A percentile compares a stretch with the other conserved stretches of the same genome.
Evolutionary conservation across 2,113 vertebrate genomes (phyloP).

Genomic region (Probosciger aterrimus): DNA sequence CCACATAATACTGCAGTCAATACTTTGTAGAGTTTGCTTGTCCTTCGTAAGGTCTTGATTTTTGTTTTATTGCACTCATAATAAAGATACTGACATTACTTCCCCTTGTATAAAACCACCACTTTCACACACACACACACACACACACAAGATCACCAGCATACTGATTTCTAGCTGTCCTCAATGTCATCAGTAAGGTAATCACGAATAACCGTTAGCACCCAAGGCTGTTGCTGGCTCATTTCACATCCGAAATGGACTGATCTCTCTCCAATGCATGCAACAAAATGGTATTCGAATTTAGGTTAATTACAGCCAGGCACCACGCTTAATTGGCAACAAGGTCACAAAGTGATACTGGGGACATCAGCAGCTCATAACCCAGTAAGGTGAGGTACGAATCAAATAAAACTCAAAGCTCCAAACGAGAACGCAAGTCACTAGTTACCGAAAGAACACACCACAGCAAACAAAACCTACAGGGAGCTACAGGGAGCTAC

Average conservation of each 20-base stretch:
- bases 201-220: neutral
- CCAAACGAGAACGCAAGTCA: neutral
- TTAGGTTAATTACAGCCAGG: neutral
- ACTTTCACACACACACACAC: neutral
- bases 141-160: neutral
- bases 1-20: neutral
- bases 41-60: neutral
- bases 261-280: rapidly evolving
- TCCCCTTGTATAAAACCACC: neutral
- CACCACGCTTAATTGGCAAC: neutral
- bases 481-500: neutral
- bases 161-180: neutral
- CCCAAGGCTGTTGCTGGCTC: neutral
- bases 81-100: neutral
- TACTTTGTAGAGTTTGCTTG: neutral
- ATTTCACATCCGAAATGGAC: neutral
- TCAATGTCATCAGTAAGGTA: neutral
- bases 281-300: neutral
- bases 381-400: rapidly evolving
- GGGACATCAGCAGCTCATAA: neutral
- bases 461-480: neutral
- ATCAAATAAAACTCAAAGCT: neutral
- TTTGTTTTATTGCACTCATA: neutral
- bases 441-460: rapidly evolving
- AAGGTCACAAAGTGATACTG: neutral